Evolutionary conservation across 1,140 invertebrate genomes (phyloP), one percentile per base, ranked within the genome.

Genomic region (Saccostrea echinata): DNA sequence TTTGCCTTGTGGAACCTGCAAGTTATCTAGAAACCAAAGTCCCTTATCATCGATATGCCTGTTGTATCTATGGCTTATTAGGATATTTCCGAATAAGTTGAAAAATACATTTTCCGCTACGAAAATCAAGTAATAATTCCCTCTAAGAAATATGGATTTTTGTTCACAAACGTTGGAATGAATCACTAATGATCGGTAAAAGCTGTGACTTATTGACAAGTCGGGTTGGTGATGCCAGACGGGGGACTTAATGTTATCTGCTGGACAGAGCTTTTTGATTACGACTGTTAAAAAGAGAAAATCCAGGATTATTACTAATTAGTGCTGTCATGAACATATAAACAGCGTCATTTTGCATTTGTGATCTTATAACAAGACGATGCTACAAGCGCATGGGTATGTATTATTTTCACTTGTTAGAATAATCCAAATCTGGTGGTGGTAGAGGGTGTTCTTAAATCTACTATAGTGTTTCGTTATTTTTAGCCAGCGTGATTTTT

Each of bases 71-170:
- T 30, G 16, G 11, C 24, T 76, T 33, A 27, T 76, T 30, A 76
- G 68, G 27, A 13, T 13, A 76, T 30, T 76, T 30, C 30, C 27
- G 11, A 30, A 21, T 64, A 24, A 33, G 16, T 30, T 76, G 68
- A 76, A 76, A 43, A 30, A 76, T 33, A 76, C 30, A 6, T 76
- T 30, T 76, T 35, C 68, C 30, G 68, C 68, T 76, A 76, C 68
- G 68, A 76, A 76, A 76, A 76, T 76, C 68, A 76, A 76, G 33
- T 18, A 30, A 76, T 27, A 30, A 18, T 33, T 27, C 13, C 27
- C 24, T 33, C 68, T 76, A 76, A 76, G 30, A 76, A 30, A 61
- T 61, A 76, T 76, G 27, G 68, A 76, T 76, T 33, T 76, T 76
- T 76, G 33, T 76, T 76, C 57, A 27, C 68, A 30, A 27, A 76